phyloP scores from a whole-genome alignment of 2,888 invertebrate species.

The Lottia scabra region DNA sequence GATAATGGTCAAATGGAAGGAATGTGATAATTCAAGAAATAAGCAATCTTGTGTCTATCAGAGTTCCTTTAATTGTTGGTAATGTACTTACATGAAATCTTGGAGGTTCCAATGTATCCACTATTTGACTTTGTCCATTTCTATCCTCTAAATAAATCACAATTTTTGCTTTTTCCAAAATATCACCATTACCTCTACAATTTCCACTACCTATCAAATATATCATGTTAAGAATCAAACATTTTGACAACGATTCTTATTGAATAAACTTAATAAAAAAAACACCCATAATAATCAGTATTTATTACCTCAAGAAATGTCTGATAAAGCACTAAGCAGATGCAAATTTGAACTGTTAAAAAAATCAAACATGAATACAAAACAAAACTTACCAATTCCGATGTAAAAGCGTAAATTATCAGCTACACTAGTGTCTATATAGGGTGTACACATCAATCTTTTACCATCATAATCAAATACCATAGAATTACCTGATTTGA shows the following conservation, averaged over 20 bases:
- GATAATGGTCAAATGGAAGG: too few relatives aligned
- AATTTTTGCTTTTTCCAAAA: conserved; percentile 30
- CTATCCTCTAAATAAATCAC: conserved; percentile 55
- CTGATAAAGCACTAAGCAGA: too few relatives aligned
- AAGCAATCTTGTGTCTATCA: too few relatives aligned
- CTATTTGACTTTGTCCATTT: conserved; percentile 43
- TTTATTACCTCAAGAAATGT: too few relatives aligned
- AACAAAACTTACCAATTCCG: conserved; percentile 52
- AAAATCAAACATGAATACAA: too few relatives aligned
- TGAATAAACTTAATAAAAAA: too few relatives aligned
- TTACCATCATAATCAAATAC: conserved; percentile 54
- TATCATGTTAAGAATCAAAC: background rate
- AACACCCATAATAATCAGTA: too few relatives aligned
- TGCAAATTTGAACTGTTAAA: too few relatives aligned
- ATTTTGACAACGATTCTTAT: too few relatives aligned
- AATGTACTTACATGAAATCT: conserved; percentile 21
- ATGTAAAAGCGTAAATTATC: conserved; percentile 63
- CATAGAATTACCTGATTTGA: conserved; percentile 52
- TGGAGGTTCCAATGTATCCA: conserved; percentile 43
- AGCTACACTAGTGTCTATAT: conserved; percentile 51
- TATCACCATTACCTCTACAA: conserved; percentile 44
- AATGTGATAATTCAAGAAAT: too few relatives aligned
- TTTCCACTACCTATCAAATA: conserved; percentile 16
- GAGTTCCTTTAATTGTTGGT: background rate
- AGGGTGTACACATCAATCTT: conserved; percentile 62